Percentiles rank a stretch among this genome's conserved stretches.
These are phyloP conservation scores for Phymatocera aterrima DNA, from an alignment of 2,888 invertebrate species.

Conservation along the genomic window DNA sequence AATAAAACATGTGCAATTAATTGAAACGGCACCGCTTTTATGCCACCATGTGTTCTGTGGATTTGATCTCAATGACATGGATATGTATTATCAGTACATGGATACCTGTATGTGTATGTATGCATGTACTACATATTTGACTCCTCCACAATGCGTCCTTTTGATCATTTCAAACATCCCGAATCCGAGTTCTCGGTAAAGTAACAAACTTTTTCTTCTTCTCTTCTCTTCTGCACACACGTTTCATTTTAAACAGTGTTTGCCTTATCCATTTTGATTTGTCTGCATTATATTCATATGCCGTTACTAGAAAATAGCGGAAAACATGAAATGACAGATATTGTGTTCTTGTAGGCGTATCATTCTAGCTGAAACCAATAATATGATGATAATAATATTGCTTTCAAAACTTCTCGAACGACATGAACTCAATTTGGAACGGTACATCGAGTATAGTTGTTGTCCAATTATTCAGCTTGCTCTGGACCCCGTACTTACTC, in stretches of 20 bases:
- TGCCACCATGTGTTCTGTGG: not conserved
- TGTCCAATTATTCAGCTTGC: constrained; percentile 32
- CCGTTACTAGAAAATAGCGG: too few species aligned
- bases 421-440: not conserved
- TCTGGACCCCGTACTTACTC: not conserved
- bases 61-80: not conserved
- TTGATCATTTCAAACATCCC: not conserved
- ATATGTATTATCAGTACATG: not conserved
- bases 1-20: constrained; percentile 11
- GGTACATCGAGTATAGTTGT: constrained; percentile 25
- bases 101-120: too few species aligned
- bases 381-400: too few species aligned
- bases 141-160: not conserved
- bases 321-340: too few species aligned
- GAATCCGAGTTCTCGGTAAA: not conserved
- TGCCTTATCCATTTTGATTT: too few species aligned
- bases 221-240: not conserved
- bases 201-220: not conserved
- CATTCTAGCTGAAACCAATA: too few species aligned
- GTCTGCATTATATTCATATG: too few species aligned
- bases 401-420: not conserved
- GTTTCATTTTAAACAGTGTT: not conserved
- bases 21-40: constrained; percentile 8
- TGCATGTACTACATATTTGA: not conserved
- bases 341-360: too few species aligned